Evolutionary conservation across 2,888 invertebrate genomes (phyloP).

Genomic region (Orthosia gracilis): DNA sequence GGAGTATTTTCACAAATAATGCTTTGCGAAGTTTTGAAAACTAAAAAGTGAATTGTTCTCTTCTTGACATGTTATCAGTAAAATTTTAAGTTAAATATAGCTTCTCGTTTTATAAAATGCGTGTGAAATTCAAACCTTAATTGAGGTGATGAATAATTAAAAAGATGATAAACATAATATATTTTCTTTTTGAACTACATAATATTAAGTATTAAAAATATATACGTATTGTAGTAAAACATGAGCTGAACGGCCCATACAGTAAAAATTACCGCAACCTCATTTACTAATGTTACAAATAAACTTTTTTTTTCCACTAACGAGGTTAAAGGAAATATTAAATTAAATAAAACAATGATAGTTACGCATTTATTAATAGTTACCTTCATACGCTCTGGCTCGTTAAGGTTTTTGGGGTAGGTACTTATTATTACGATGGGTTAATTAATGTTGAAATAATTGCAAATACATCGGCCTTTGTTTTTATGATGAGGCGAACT

Average conservation of each 20-base stretch:
- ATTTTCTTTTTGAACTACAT: too few species aligned
- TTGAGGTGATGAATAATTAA: too few species aligned
- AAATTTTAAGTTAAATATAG: too few species aligned
- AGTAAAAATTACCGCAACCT: slow-evolving; percentile 11
- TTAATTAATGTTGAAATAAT: slow-evolving; percentile 15
- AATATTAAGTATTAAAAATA: too few species aligned
- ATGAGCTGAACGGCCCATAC: neutral
- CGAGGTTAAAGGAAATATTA: slow-evolving; percentile 65
- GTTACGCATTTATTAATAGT: slow-evolving; percentile 50
- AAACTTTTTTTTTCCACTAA: slow-evolving; percentile 16
- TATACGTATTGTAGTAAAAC: too few species aligned
- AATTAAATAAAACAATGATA: slow-evolving; percentile 37
- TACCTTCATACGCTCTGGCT: slow-evolving; percentile 45
- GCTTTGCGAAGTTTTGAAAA: too few species aligned
- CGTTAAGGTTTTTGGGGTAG: neutral
- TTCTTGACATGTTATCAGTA: too few species aligned
- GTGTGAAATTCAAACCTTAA: too few species aligned
- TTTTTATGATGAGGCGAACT: neutral
- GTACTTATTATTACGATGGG: neutral
- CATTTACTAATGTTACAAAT: neutral
- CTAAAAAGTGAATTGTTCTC: too few species aligned
- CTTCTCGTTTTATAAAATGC: too few species aligned
- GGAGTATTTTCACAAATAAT: too few species aligned
- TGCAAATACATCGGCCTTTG: slow-evolving; percentile 4
- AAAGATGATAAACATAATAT: too few species aligned